Evolutionary conservation across 2,888 invertebrate species (phyloP), one percentile per base, ranked within the genome.

Genomic region (Dichetophora obliterata): DNA sequence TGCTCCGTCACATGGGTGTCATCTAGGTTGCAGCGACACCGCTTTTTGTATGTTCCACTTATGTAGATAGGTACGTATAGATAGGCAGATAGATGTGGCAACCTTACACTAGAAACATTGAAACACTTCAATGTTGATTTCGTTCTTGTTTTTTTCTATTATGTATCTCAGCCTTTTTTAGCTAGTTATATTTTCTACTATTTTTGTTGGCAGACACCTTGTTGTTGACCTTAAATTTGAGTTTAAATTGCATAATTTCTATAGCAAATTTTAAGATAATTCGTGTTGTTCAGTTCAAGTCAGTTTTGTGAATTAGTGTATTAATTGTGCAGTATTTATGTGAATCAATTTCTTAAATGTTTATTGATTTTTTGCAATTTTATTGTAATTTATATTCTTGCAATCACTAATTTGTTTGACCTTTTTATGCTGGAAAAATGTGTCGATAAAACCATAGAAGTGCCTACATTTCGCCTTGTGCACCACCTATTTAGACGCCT

Each of bases 361-460:
- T 19, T 27, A 24, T 43, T 59, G 31, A 78, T 57, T 77, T 63
- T 59, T 27, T 48, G 31, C 31, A 34, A 71, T 19, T 75, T 57
- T 14, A 27, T 75, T 68, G 73, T 48, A 24, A 22, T 65, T 72
- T 50, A 8, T 70, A 69, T 66, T 75, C 65, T 52, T 72, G 76
- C 75, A 57, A 74, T 72, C 77, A 74, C 65, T 77, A 74, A 74
- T 74, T 74, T 74, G 52, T 50, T 52, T 34, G 52, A 52, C 65
- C 74, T 19, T 61, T 65, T 74, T 52, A 74, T 76, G 43, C 63
- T 68, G 68, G 43, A 75, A 79, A 82, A 82, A 77, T 82, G 79
- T 82, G 82, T 79, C 82, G 81, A 79, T 63, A 75, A 82, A 82
- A 75, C 81, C 82, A 37, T 82, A 82, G 65, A 81, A 82, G 76